phyloP scores from a whole-genome alignment of 2,888 invertebrate genomes.

The Rhogogaster chlorosoma region DNA sequence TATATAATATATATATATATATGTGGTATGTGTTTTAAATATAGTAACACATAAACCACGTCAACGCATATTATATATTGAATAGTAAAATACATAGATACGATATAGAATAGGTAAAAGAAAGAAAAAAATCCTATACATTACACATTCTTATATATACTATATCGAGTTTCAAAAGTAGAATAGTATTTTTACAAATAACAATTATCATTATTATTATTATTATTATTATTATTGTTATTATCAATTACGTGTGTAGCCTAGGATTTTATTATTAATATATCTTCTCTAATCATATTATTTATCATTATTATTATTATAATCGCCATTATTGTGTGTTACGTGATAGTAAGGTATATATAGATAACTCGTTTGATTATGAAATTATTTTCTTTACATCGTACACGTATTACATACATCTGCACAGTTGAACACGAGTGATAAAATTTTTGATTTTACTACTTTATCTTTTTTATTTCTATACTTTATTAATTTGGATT shows the following conservation, averaged over 20 bases:
- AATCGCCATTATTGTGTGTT: neutral
- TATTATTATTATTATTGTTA: neutral
- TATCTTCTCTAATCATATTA: neutral
- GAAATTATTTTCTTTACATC: neutral
- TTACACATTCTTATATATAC: neutral
- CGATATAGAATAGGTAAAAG: conserved; percentile 23
- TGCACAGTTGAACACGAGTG: conserved; percentile 1
- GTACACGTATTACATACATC: neutral
- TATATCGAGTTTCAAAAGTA: conserved; percentile 1
- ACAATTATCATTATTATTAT: neutral
- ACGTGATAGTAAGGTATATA: conserved; percentile 7
- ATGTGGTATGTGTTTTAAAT: neutral
- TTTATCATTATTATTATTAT: conserved; percentile 1
- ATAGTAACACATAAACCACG: neutral
- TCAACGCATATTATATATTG: neutral
- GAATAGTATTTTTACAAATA: neutral
- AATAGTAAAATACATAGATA: neutral
- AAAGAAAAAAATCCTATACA: neutral
- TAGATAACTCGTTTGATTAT: neutral
- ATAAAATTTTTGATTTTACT: neutral
- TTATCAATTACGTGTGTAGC: conserved; percentile 42
- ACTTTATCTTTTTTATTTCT: neutral
- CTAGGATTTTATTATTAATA: conserved; percentile 16
- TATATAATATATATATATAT: no score
- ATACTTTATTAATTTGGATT: neutral